Conservation (phyloP, 2,797 vertebrate species). For the Gadopsis bispinosus region DNA sequence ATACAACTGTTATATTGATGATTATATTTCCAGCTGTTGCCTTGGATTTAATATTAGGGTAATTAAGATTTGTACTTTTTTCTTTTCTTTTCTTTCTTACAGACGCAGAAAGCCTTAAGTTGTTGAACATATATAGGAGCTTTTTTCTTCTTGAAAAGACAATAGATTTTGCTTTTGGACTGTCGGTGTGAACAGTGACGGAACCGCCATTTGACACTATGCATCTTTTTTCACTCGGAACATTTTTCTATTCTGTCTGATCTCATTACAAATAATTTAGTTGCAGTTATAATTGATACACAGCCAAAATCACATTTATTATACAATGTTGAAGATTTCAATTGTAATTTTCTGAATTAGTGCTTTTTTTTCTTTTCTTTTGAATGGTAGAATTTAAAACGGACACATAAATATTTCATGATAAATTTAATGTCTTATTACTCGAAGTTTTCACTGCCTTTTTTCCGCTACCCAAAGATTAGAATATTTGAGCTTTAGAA, state of each 20-base stretch:
- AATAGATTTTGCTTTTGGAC: slow-evolving; percentile 12
- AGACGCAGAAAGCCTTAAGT: slow-evolving; percentile 93
- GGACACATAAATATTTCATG: neutral
- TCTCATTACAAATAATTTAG: slow-evolving; percentile 3
- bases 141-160: slow-evolving; percentile 32
- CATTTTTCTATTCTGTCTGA: slow-evolving; percentile 38
- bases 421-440: neutral
- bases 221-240: slow-evolving; percentile 46
- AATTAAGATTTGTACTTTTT: neutral
- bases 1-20: neutral
- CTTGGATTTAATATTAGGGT: neutral
- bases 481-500: slow-evolving; percentile 34
- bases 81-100: slow-evolving; percentile 53
- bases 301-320: neutral
- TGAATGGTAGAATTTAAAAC: slow-evolving; percentile 15
- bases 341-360: slow-evolving; percentile 22
- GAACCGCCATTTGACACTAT: slow-evolving; percentile 36
- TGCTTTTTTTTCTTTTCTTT: slow-evolving; percentile 18
- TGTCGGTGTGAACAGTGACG: slow-evolving; percentile 17
- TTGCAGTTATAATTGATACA: slow-evolving; percentile 42
- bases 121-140: neutral
- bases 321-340: neutral
- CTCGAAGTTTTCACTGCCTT: neutral
- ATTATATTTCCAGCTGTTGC: neutral
- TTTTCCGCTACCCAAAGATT: slow-evolving; percentile 52